Base-by-base conservation (phyloP, 2,888 invertebrate genomes). In the Aethes cnicana region DNA sequence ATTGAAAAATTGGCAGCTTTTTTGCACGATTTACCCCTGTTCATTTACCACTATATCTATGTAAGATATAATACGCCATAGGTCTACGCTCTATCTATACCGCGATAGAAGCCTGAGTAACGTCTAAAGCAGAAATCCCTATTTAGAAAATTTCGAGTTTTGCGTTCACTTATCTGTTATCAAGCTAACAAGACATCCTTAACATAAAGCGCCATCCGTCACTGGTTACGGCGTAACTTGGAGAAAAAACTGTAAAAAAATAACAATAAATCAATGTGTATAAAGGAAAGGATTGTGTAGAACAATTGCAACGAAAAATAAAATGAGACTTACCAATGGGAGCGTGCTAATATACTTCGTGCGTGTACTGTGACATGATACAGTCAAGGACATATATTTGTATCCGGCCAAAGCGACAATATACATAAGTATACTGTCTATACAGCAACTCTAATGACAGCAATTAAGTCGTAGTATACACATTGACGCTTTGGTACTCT, bases 171-270 rank as follows among this genome's bases (percentile, higher is more conserved):
- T 37, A 20, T 20, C 26, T 37, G 9, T 14, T 43, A 37, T 36
- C 26, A 18, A 14, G 32, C 32, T 36, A 26, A 16, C 23, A 11
- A 41, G 11, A 18, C 18, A 9, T 12, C 21, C 9, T 18, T 41
- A 43, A 32, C 28, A 11, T 23, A 25, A 23, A 32, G 30, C 23
- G 49, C 18, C 41, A 7, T 16, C 42, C 7, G 7, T 87, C 81
- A 85, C 35, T 67, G 82, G 62, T 77, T 85, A 64, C 88, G 86
- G 58, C 87, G 84, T 61, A 88, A 70, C 70, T 85, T 88, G 61
- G 85, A 78, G 81, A 88, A 87, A 72, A 88, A 86, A 62, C 88
- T 88, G 87, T 57, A 78, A 63, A 47, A 54, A 64, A 17, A 48
- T 33, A 42, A 18, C 28, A 23, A 6, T 14, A 23, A 8, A 25